These are phyloP conservation scores for Asbolus verrucosus DNA, from an alignment of 1,140 invertebrate species.

Conservation along the genomic window DNA sequence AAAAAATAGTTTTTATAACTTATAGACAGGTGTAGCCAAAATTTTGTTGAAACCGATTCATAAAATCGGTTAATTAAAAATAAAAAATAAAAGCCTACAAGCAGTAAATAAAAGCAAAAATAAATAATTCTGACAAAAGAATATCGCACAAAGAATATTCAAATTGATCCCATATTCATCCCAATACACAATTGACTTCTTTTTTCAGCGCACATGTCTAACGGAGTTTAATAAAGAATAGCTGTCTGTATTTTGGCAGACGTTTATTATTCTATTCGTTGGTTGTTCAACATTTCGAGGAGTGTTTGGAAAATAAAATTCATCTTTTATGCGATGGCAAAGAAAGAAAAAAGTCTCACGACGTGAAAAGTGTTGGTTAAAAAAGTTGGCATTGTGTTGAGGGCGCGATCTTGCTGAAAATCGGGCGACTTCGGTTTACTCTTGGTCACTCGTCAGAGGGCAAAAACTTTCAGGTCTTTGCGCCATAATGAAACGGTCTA, in stretches of 20 bases:
- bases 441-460: no score
- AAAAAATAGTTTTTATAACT: no score
- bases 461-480: no score
- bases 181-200: slow-evolving; percentile 21
- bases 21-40: no score
- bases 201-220: background rate
- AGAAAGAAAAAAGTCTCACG: slow-evolving; percentile 6
- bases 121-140: slow-evolving; percentile 8
- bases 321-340: slow-evolving; percentile 11
- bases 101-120: slow-evolving; percentile 5
- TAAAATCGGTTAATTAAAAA: no score
- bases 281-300: slow-evolving; percentile 22
- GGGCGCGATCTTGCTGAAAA: slow-evolving; percentile 19
- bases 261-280: slow-evolving; percentile 35
- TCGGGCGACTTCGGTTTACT: no score
- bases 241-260: slow-evolving; percentile 28
- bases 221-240: slow-evolving; percentile 29
- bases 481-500: no score
- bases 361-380: slow-evolving; percentile 11
- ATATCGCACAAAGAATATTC: slow-evolving; percentile 4
- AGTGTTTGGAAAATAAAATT: slow-evolving; percentile 37
- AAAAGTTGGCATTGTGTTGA: slow-evolving; percentile 22
- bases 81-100: no score
- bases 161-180: slow-evolving; percentile 21
- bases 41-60: no score